These are phyloP conservation scores for Clunio marinus DNA, from an alignment of 2,888 invertebrate species.

Conservation along the genomic window DNA sequence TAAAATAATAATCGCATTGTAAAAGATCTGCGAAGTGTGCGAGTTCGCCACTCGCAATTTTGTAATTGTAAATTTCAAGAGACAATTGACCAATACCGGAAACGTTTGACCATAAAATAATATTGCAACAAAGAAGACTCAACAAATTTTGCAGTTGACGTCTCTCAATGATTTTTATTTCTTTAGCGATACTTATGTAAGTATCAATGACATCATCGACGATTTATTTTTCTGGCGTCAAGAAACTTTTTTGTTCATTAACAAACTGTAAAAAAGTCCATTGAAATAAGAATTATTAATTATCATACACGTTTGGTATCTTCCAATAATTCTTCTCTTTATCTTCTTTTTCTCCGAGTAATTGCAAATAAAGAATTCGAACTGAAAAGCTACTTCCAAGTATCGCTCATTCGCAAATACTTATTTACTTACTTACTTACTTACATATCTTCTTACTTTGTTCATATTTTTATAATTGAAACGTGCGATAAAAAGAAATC, in stretches of 20 bases:
- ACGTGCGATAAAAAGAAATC: too few relatives aligned
- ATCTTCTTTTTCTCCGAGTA: not conserved
- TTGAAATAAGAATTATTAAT: not conserved
- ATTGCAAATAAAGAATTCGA: too few relatives aligned
- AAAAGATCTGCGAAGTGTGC: not conserved
- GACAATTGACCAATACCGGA: conserved; percentile 11
- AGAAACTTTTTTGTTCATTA: conserved; percentile 16
- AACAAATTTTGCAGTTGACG: not conserved
- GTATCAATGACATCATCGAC: conserved; percentile 10
- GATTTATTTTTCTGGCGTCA: not conserved
- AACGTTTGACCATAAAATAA: not conserved
- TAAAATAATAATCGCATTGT: not conserved
- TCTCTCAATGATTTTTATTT: not conserved
- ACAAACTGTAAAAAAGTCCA: not conserved
- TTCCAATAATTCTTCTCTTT: not conserved
- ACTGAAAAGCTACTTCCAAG: too few relatives aligned
- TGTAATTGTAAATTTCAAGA: not conserved
- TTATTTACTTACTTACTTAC: too few relatives aligned
- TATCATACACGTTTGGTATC: conserved; percentile 9
- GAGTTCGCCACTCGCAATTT: not conserved
- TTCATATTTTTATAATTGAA: too few relatives aligned
- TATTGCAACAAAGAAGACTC: not conserved
- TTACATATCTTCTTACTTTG: too few relatives aligned
- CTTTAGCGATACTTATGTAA: not conserved
- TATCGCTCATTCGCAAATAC: too few relatives aligned